phyloP scores from a whole-genome alignment of 2,888 invertebrate species.

The Argyresthia albistria region DNA sequence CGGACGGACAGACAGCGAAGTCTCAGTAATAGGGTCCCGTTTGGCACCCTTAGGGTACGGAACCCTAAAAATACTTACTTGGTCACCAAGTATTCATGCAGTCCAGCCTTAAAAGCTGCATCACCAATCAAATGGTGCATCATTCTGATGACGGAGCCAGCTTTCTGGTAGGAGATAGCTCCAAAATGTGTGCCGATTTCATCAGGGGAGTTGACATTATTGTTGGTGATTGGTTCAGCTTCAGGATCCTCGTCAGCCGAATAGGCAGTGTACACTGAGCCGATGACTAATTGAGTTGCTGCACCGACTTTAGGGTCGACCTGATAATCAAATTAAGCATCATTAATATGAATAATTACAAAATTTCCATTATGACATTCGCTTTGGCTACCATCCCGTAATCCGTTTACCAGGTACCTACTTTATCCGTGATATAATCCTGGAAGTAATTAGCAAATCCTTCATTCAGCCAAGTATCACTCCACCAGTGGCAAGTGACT shows the following conservation, averaged over 20 bases:
- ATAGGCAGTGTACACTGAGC: constrained; percentile 77
- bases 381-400: too few species aligned
- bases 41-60: too few species aligned
- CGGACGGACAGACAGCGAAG: too few species aligned
- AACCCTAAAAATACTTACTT: too few species aligned
- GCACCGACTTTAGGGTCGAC: constrained; percentile 75
- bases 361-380: too few species aligned
- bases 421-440: constrained; percentile 67
- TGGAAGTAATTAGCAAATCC: constrained; percentile 83
- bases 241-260: constrained; percentile 65
- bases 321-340: constrained; percentile 31
- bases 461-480: constrained; percentile 80
- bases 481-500: constrained; percentile 85
- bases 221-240: constrained; percentile 70
- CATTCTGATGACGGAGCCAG: constrained; percentile 63
- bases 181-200: constrained; percentile 78
- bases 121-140: constrained; percentile 57
- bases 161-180: constrained; percentile 78
- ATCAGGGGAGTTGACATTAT: constrained; percentile 69
- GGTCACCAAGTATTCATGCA: constrained; percentile 40
- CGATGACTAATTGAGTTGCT: constrained; percentile 73
- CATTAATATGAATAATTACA: background rate
- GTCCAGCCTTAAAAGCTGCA: constrained; percentile 32
- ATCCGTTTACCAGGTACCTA: constrained; percentile 14
- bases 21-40: too few species aligned